Percentiles rank a stretch among this genome's conserved stretches.
phyloP scores from a whole-genome alignment of 1,140 invertebrate genomes.

The Drosophila lini region DNA sequence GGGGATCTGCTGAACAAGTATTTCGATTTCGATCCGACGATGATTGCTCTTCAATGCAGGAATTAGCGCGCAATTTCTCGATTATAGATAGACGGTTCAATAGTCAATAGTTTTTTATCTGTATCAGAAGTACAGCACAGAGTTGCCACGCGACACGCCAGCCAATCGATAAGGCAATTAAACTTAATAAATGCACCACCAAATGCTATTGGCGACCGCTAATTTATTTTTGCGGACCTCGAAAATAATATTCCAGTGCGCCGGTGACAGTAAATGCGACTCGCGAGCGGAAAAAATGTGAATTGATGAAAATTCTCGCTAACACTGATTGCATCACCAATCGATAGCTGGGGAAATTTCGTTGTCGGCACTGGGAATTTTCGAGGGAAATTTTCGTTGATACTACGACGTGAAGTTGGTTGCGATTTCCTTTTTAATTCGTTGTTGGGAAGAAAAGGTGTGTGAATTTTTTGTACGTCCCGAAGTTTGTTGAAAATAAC shows the following conservation, averaged over 20 bases:
- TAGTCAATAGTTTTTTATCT: constrained; percentile 82
- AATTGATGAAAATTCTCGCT: constrained; percentile 42
- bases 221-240: constrained; percentile 25
- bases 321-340: constrained; percentile 82
- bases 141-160: constrained; percentile 73
- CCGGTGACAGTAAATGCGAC: constrained; percentile 17
- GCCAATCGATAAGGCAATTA: constrained; percentile 73
- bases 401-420: constrained; percentile 71
- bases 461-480: constrained; percentile 54
- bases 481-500: constrained; percentile 40
- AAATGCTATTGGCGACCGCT: constrained; percentile 21
- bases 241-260: constrained; percentile 8
- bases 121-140: constrained; percentile 78
- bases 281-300: constrained; percentile 26
- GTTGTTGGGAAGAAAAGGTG: constrained; percentile 84
- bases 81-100: constrained; percentile 80
- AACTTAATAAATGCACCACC: constrained; percentile 34
- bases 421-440: constrained; percentile 84
- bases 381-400: constrained; percentile 51
- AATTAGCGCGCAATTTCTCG: constrained; percentile 81
- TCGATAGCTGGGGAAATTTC: constrained; percentile 79
- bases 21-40: constrained; percentile 46
- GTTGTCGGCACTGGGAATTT: constrained; percentile 44
- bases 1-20: neutral
- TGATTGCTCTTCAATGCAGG: constrained; percentile 57